Evolutionary conservation across 2,888 invertebrate genomes (phyloP), one percentile per base, ranked within the genome.

Genomic region (Liopterus haemorrhoidalis): DNA sequence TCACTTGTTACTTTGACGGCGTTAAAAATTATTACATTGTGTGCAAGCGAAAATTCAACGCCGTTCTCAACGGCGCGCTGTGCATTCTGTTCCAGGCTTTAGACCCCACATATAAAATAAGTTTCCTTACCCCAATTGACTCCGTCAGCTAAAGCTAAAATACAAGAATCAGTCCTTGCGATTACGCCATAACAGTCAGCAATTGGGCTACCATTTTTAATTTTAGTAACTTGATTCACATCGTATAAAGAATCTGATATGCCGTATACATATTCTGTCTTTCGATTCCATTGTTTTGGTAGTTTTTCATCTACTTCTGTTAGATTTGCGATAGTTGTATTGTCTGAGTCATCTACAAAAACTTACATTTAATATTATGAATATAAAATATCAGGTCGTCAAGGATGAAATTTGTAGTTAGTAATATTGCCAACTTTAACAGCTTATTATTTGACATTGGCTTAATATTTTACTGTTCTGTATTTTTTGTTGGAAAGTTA

Each of bases 111-210:
- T n/a, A 5, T 12, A 14, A 11, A 4, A 14, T 32, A 32, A 15
- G 5, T n/a, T 24, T 20, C 51, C 60, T 62, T 60, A 66, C 91
- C 91, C 91, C 91, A 92, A 68, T 92, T 91, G 2, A 91, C 91
- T 16, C 91, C 91, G 69, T 91, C 91, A 2, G 90, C 91, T 45
- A 92, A 74, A 9, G 85, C 83, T 64, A 91, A 70, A 45, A 89
- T 74, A 11, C 84, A 82, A 49, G 80, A 83, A 69, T 89, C 84
- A n/a, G 73, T 72, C 37, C 80, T 69, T 3, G 78, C 75, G 24
- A 80, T 81, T 48, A 91, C 71, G 1, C 84, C 90, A 69, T 85
- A 91, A 56, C 88, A 85, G 69, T 91, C 91, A 11, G 91, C 91
- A 51, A 91, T 85, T 1, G 91, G 91, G 64, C 84, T 84, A 1